Conservation (phyloP, 2,797 vertebrate genomes). For the Otus scops region DNA sequence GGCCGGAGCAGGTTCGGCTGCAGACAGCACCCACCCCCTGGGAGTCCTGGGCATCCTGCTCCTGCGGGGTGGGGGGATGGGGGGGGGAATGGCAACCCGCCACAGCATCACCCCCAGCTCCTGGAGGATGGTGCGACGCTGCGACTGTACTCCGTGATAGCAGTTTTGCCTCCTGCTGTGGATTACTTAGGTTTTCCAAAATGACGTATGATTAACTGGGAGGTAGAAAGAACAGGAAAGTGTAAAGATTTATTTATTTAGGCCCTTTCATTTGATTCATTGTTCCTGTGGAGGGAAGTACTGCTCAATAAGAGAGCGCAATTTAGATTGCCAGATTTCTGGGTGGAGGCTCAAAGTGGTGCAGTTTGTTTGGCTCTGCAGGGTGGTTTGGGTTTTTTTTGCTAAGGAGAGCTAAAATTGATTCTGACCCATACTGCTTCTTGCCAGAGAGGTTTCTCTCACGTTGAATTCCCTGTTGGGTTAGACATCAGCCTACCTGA, state of each 20-base stretch:
- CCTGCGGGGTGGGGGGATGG: rapidly evolving
- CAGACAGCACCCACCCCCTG: not conserved
- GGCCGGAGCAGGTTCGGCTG: not conserved
- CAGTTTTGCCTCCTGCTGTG: conserved; percentile 18
- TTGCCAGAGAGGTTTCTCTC: not conserved
- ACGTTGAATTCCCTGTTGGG: not conserved
- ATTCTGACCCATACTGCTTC: not conserved
- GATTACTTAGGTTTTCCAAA: conserved; percentile 16
- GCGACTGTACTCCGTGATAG: rapidly evolving
- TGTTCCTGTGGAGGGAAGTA: conserved; percentile 60
- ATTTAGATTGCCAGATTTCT: conserved; percentile 58
- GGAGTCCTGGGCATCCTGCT: rapidly evolving
- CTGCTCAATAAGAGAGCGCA: conserved; percentile 40
- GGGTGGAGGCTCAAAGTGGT: conserved; percentile 51
- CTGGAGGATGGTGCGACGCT: not conserved
- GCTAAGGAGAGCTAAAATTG: not conserved
- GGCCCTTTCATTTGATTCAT: conserved; percentile 48
- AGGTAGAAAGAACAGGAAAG: conserved; percentile 65
- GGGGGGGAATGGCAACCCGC: rapidly evolving
- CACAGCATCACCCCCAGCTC: rapidly evolving
- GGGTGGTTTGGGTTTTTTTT: not conserved
- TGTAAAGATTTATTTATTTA: conserved; percentile 68
- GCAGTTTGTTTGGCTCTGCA: conserved; percentile 10
- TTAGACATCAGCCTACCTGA: not conserved
- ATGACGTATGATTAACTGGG: conserved; percentile 38